Conservation (phyloP, 37 sponge, comb jelly and placozoan species). For the Mnemiopsis leidyi region DNA sequence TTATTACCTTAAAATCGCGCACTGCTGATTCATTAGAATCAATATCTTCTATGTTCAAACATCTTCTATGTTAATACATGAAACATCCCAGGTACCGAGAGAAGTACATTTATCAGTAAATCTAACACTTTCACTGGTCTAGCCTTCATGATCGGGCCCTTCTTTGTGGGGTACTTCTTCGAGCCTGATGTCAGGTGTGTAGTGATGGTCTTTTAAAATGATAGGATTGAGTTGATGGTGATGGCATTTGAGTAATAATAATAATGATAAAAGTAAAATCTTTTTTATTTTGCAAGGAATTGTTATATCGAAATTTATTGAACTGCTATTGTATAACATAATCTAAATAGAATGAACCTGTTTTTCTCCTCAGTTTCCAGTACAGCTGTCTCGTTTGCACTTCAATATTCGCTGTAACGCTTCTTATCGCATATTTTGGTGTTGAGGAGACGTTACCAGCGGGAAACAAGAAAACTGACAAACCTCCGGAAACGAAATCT, state of each 20-base stretch:
- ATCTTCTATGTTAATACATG: too few species aligned
- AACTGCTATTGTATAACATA: too few species aligned
- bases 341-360: too few species aligned
- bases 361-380: neutral
- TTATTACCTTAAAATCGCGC: too few species aligned
- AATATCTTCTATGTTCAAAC: too few species aligned
- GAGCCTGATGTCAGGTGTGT: neutral
- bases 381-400: neutral
- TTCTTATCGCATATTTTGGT: neutral
- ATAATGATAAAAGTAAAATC: too few species aligned
- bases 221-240: too few species aligned
- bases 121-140: slow-evolving; percentile 33
- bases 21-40: too few species aligned
- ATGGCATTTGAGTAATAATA: too few species aligned
- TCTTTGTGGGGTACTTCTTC: slow-evolving; percentile 6
- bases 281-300: too few species aligned
- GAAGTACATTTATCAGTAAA: slow-evolving; percentile 29
- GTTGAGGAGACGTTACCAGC: neutral
- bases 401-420: neutral
- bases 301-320: too few species aligned
- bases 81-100: neutral
- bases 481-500: neutral
- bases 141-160: slow-evolving; percentile 62
- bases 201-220: too few species aligned
- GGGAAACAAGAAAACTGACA: neutral